Evolutionary conservation across 2,797 vertebrate species (phyloP), one percentile per base, ranked within the genome.

Genomic region (Rhyacichthys aspro): DNA sequence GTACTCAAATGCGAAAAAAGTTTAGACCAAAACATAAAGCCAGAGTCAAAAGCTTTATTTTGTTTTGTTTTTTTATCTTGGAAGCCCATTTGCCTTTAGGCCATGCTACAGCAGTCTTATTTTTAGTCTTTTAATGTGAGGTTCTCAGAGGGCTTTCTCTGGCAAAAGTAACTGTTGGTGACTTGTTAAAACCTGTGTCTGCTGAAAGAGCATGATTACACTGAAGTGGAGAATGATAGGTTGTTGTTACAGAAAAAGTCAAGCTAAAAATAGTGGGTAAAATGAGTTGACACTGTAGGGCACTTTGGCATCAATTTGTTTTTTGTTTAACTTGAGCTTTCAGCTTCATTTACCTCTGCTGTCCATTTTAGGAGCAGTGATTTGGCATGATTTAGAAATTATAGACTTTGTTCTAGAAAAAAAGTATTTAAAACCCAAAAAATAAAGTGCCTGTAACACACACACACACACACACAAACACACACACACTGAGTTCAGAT

Each of bases 171-270:
- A 53, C 57, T 67, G 44, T 50, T 16, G 9, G 57, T 42, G 43
- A 79, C 69, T 76, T 77, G 74, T 78, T 75, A 58, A 84, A 82
- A 79, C 79, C 34, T 78, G 79, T 67, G 52, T 12, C 38, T 55
- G n/a, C 66, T 57, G 46, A 63, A 50, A 79, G 46, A 72, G 58
- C 68, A 37, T 64, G 67, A 68, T 85, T 79, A 66, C 48, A 23
- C 50, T 9, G 9, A 70, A 79, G 67, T 74, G 61, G 55, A 76
- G 70, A 82, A 81, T 78, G 68, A 86, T 66, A 44, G 67, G 69
- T 65, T 73, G 64, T 60, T 41, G 17, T 43, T 60, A 49, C 55
- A 71, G 53, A 60, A 55, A 70, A 66, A 56, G 61, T 50, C 17
- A 19, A 33, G 41, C 44, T 77, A 75, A 78, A 80, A 79, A 82